Evolutionary conservation across 2,888 invertebrate species (phyloP), one percentile per base, ranked within the genome.

Genomic region (Brenthis daphne): DNA sequence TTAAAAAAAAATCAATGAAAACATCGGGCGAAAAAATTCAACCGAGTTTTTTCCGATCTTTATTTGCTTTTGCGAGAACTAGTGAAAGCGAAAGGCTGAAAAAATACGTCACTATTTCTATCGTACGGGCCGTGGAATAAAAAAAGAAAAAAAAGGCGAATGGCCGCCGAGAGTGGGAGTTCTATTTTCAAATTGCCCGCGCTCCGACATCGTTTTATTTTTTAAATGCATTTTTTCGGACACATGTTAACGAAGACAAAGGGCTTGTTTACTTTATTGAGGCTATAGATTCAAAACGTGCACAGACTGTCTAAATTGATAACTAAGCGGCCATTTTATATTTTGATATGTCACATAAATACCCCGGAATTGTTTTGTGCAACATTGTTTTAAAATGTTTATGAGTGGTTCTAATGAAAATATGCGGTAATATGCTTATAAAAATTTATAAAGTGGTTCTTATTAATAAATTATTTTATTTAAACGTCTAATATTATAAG

Each of bases 61-160:
- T 90, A 89, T 92, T 91, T 88, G 89, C 87, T 85, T 88, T 88
- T 90, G 85, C 87, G 87, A 86, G 86, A 82, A 86, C 87, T 84
- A 86, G 77, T 81, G 85, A 92, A 87, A 92, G 82, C 79, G 91
- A 89, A 83, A 89, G 89, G 74, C 74, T 79, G 80, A 78, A 84
- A 87, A 89, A 90, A 88, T 85, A 85, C 88, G 87, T 88, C 91
- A 91, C 91, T 90, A 89, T 87, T 90, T 86, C 90, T 90, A 90
- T 89, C 86, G 90, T 85, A 84, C 84, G 80, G 84, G 82, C 82
- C 79, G 83, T 80, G 82, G 79, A 84, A 84, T 84, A 87, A 86
- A 84, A 82, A 84, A 82, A 79, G 79, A 80, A 12, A 84, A 88
- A 85, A 86, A 84, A 78, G 77, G 79, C 78, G 80, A 83, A 82